Evolutionary conservation across 2,113 vertebrate species (phyloP).

Genomic region (Campylorhamphus procurvoides): DNA sequence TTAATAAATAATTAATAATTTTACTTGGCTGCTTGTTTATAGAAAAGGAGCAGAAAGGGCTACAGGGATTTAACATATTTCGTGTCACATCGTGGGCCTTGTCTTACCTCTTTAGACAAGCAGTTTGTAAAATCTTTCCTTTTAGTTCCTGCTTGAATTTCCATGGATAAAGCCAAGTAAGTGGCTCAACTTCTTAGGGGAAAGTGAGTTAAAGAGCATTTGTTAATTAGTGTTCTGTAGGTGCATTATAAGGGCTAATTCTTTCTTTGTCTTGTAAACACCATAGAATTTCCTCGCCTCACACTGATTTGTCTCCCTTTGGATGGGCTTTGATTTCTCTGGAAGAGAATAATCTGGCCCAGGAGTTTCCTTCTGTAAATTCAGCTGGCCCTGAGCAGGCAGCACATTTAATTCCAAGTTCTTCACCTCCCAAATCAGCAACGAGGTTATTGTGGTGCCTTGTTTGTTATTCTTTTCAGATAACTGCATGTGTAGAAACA

Average conservation of each 20-base stretch:
- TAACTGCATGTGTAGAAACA: background rate
- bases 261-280: background rate
- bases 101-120: background rate
- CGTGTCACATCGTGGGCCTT: accelerated
- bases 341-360: background rate
- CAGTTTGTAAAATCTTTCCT: background rate
- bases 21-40: background rate
- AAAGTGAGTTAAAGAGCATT: background rate
- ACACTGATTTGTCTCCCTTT: background rate
- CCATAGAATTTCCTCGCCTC: background rate
- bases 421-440: background rate
- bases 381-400: background rate
- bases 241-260: background rate
- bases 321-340: background rate
- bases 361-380: background rate
- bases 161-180: background rate
- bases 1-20: too few species aligned
- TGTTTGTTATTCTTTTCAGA: background rate
- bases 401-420: background rate
- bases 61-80: background rate
- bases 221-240: background rate
- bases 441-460: background rate
- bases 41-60: background rate
- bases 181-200: background rate
- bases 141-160: background rate